These are phyloP conservation scores for Sebastes schlegelii DNA, from an alignment of 2,113 vertebrate genomes.

Conservation along the genomic window DNA sequence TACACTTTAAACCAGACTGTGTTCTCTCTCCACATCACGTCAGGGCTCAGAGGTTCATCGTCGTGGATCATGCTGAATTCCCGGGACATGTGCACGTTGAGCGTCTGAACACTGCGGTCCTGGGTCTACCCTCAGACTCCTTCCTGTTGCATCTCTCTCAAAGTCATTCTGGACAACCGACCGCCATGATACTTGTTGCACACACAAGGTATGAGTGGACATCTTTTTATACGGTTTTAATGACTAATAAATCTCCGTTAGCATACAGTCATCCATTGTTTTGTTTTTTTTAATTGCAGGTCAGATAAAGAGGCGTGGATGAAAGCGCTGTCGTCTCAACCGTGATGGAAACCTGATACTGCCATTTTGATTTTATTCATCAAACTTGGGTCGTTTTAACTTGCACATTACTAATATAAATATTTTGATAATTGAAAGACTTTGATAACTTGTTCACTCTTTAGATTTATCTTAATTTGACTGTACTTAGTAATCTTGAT, in stretches of 20 bases:
- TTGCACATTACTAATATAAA: background rate
- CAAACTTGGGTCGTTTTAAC: background rate
- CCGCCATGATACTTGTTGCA: conserved; percentile 77
- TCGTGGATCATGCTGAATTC: conserved; percentile 80
- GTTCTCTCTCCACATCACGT: background rate
- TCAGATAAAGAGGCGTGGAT: conserved; percentile 73
- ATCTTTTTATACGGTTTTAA: background rate
- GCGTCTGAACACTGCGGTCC: conserved; percentile 65
- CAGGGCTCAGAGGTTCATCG: conserved; percentile 80
- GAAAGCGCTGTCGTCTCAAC: conserved; percentile 44
- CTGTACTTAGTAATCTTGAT: conserved; percentile 2
- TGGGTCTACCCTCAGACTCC: conserved; percentile 76
- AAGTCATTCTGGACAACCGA: conserved; percentile 65
- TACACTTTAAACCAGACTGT: background rate
- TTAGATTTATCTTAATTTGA: background rate
- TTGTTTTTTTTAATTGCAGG: conserved; percentile 39
- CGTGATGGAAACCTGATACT: conserved; percentile 6
- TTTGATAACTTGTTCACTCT: background rate
- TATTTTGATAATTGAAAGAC: background rate
- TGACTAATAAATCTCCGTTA: background rate
- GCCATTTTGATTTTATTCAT: background rate
- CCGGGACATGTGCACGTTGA: conserved; percentile 72
- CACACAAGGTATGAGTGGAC: conserved; percentile 62
- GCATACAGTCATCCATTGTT: background rate
- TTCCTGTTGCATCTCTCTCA: conserved; percentile 79